These are phyloP conservation scores for Tursiops truncatus DNA, from an alignment of 2,113 vertebrate genomes.

Conservation along the genomic window DNA sequence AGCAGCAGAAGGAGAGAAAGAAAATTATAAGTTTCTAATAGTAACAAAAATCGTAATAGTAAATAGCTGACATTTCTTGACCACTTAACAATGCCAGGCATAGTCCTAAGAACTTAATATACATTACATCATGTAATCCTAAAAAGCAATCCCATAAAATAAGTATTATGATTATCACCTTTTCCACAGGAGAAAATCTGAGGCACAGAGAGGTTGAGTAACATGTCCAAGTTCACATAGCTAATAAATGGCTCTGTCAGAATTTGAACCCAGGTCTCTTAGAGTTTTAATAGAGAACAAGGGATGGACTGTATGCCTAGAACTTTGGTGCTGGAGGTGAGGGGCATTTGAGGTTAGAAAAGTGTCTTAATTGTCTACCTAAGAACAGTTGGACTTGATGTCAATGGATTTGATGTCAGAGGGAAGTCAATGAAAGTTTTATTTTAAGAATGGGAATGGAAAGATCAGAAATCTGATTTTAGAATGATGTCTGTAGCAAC, in stretches of 20 bases:
- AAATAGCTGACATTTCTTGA: slow-evolving; percentile 23
- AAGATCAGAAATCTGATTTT: slow-evolving; percentile 8
- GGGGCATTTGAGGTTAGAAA: neutral
- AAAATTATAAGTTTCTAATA: slow-evolving; percentile 7
- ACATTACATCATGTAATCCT: neutral
- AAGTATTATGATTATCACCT: neutral
- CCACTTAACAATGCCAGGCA: neutral
- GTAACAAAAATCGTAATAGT: neutral
- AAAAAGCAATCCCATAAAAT: slow-evolving; percentile 6
- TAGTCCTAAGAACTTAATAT: neutral
- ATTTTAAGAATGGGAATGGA: neutral
- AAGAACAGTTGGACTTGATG: neutral
- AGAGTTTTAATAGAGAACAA: slow-evolving; percentile 22
- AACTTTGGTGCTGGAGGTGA: neutral
- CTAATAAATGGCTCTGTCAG: neutral
- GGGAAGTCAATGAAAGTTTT: neutral
- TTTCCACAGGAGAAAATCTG: slow-evolving; percentile 29
- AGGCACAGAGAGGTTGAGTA: neutral
- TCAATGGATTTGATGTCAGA: neutral
- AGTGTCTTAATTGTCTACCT: neutral
- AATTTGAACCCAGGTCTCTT: slow-evolving; percentile 13
- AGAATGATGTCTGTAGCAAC: neutral
- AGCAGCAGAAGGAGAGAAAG: neutral
- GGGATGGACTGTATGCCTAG: neutral
- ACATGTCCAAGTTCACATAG: neutral